phyloP scores from a whole-genome alignment of 2,888 invertebrate genomes.

The Ophion slaviceki region DNA sequence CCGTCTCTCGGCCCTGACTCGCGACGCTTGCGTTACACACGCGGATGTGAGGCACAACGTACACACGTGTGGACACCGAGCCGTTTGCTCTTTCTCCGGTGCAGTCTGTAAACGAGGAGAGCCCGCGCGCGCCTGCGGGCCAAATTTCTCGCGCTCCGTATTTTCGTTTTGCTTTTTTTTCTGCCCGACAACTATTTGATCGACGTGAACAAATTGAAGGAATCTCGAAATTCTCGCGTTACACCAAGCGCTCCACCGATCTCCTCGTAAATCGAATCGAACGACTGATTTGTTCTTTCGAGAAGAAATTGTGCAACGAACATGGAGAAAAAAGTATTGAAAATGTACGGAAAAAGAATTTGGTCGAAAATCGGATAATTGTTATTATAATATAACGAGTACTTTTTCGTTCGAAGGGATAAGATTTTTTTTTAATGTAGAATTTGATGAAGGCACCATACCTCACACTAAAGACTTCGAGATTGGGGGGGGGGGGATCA shows the following conservation, averaged over 20 bases:
- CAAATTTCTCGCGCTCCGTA: constrained; percentile 27
- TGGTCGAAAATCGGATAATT: no score
- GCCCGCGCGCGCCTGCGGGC: constrained; percentile 9
- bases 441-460: no score
- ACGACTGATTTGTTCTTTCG: background rate
- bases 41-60: constrained; percentile 10
- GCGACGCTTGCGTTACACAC: constrained; percentile 28
- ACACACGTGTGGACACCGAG: background rate
- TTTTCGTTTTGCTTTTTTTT: constrained; percentile 3
- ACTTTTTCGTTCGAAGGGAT: no score
- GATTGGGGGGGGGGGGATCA: background rate
- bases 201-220: constrained; percentile 45
- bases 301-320: background rate
- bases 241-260: background rate
- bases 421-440: no score
- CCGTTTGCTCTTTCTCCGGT: constrained; percentile 21
- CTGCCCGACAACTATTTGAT: constrained; percentile 40
- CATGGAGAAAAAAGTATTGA: background rate
- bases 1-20: constrained; percentile 64
- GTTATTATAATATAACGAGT: no score
- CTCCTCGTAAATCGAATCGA: background rate
- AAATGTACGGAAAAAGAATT: background rate
- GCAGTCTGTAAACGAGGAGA: constrained; percentile 17
- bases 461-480: background rate
- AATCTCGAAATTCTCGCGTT: background rate